phyloP scores from a whole-genome alignment of 1,140 invertebrate genomes.

The Lepidurus apus region DNA sequence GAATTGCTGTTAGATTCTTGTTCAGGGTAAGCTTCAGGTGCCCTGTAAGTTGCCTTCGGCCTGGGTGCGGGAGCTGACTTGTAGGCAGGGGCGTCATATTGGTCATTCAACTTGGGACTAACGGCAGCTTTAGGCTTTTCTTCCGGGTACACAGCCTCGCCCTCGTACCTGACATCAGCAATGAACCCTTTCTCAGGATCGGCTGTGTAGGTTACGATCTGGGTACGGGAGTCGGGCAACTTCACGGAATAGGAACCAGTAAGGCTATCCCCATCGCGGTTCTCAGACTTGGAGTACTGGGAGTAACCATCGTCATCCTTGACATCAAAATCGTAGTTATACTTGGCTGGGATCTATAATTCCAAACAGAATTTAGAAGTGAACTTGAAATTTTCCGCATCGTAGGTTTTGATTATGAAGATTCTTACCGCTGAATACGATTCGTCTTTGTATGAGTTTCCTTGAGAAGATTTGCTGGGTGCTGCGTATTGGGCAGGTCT shows the following conservation, averaged over 20 bases:
- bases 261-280: conserved; percentile 35
- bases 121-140: conserved; percentile 23
- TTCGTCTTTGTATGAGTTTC: background rate
- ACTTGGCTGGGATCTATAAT: background rate
- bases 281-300: conserved; percentile 15
- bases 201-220: conserved; percentile 37
- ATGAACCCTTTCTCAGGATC: conserved; percentile 36
- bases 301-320: conserved; percentile 16
- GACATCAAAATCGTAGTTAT: conserved; percentile 25
- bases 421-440: background rate
- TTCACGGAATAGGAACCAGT: conserved; percentile 36
- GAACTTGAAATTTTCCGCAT: background rate
- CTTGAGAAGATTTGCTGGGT: background rate
- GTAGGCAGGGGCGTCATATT: conserved; percentile 12
- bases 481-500: background rate
- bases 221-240: conserved; percentile 37
- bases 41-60: background rate
- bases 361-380: background rate
- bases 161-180: conserved; percentile 38
- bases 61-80: background rate
- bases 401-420: background rate
- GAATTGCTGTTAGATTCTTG: background rate
- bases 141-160: conserved; percentile 30
- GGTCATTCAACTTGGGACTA: background rate
- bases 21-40: background rate